A percentile compares a stretch with the other conserved stretches of the same genome.
These are phyloP conservation scores for Lamproptera curius DNA, from an alignment of 2,888 invertebrate species.

Conservation along the genomic window DNA sequence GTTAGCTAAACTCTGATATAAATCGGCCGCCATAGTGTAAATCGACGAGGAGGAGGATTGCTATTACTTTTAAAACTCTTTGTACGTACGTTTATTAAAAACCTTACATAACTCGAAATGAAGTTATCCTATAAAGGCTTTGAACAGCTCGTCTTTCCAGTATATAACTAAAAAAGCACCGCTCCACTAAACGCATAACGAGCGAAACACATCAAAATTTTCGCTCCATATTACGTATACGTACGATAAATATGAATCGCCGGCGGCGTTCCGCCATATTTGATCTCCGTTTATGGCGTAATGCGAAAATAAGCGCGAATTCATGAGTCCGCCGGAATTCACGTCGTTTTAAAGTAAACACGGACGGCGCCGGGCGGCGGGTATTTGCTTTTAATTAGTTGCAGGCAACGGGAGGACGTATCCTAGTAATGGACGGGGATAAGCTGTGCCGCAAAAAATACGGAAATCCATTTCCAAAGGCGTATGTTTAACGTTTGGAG, in stretches of 20 bases:
- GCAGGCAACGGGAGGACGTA: constrained; percentile 15
- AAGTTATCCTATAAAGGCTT: too few species aligned
- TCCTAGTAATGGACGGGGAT: constrained; percentile 19
- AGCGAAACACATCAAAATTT: too few species aligned
- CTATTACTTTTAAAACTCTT: too few species aligned
- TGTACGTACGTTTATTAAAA: too few species aligned
- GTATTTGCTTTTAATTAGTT: constrained; percentile 35
- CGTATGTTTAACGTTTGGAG: too few species aligned
- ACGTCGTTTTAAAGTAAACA: constrained; percentile 20
- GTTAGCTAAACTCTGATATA: too few species aligned
- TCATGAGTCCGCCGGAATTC: constrained; percentile 18
- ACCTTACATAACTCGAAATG: too few species aligned
- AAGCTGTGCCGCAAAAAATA: constrained; percentile 9
- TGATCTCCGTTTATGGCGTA: constrained; percentile 18
- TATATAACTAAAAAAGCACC: too few species aligned
- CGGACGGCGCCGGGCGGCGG: constrained; percentile 19
- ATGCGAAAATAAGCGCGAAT: constrained; percentile 21
- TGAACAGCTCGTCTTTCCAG: too few species aligned
- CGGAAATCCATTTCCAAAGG: too few species aligned
- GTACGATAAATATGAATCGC: constrained; percentile 18
- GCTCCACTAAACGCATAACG: constrained; percentile 1
- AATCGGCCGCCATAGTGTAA: too few species aligned
- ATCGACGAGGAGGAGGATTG: too few species aligned
- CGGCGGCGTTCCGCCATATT: constrained; percentile 10
- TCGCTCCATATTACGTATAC: constrained; percentile 13